These are phyloP conservation scores for Diorhabda elongata DNA, from an alignment of 1,140 invertebrate species.

Conservation along the genomic window DNA sequence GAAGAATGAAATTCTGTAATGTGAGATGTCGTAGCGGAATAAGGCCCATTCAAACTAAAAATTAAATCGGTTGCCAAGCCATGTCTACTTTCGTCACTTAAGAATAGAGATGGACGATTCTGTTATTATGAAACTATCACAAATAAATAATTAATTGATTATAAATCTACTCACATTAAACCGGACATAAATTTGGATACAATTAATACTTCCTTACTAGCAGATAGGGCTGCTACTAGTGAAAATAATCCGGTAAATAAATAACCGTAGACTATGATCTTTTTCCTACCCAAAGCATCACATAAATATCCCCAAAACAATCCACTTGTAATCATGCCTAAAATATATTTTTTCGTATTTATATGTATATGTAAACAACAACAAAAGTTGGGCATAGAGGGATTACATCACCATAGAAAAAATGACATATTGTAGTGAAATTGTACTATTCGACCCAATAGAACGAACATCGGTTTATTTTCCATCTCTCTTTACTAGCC, in stretches of 20 bases:
- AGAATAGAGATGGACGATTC: slow-evolving; percentile 2
- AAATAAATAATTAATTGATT: neutral
- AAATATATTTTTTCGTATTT: slow-evolving; percentile 15
- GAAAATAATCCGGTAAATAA: slow-evolving; percentile 66
- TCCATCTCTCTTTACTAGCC: too few relatives aligned
- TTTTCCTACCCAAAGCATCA: slow-evolving; percentile 68
- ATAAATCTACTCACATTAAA: slow-evolving; percentile 61
- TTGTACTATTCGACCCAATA: too few relatives aligned
- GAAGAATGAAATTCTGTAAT: slow-evolving; percentile 63
- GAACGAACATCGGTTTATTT: too few relatives aligned
- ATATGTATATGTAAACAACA: too few relatives aligned
- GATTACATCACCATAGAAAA: too few relatives aligned
- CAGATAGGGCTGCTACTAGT: slow-evolving; percentile 62
- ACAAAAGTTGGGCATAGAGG: too few relatives aligned
- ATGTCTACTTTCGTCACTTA: neutral
- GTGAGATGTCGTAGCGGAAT: slow-evolving; percentile 64
- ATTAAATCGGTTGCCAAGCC: neutral
- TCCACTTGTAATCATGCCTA: slow-evolving; percentile 78
- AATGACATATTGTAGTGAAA: too few relatives aligned
- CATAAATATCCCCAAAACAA: slow-evolving; percentile 78
- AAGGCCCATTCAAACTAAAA: slow-evolving; percentile 67
- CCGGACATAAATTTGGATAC: slow-evolving; percentile 72
- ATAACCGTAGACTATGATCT: slow-evolving; percentile 67
- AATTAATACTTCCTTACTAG: slow-evolving; percentile 65
- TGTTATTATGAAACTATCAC: neutral